Evolutionary conservation across 1,140 invertebrate species (phyloP).

Genomic region (Drosophila willistoni): DNA sequence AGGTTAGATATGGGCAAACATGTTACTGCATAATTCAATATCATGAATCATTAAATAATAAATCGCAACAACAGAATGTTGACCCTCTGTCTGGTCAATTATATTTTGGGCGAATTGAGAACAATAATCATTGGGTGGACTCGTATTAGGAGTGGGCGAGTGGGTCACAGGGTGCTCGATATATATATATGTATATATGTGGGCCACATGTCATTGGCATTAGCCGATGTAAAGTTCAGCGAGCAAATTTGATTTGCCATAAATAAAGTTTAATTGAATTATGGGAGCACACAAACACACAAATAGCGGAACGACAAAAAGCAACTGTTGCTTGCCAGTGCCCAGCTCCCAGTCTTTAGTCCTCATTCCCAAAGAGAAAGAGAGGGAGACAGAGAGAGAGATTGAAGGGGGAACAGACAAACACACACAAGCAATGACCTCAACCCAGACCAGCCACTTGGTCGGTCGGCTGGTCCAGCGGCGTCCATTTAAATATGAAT

Average conservation of each 20-base stretch:
- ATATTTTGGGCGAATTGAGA: slow-evolving; percentile 3
- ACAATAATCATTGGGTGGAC: slow-evolving; percentile 6
- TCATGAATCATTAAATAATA: slow-evolving; percentile 14
- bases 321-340: slow-evolving; percentile 59
- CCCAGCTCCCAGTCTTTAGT: background rate
- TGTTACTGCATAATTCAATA: slow-evolving; percentile 11
- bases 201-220: slow-evolving; percentile 19
- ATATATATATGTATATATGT: background rate
- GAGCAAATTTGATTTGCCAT: slow-evolving; percentile 69
- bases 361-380: background rate
- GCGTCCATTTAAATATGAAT: slow-evolving; percentile 76
- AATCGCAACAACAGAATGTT: background rate
- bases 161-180: slow-evolving; percentile 30
- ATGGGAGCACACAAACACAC: slow-evolving; percentile 47
- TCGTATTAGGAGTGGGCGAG: background rate
- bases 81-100: slow-evolving; percentile 12
- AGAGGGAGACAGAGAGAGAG: too few relatives aligned
- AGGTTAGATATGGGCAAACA: background rate
- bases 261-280: slow-evolving; percentile 76
- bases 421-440: slow-evolving; percentile 5
- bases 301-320: slow-evolving; percentile 8
- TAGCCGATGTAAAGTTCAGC: slow-evolving; percentile 40
- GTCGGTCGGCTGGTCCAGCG: slow-evolving; percentile 24
- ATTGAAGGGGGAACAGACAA: too few relatives aligned
- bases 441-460: slow-evolving; percentile 41